phyloP scores from a whole-genome alignment of 2,113 vertebrate genomes.

The Xyrauchen texanus region DNA sequence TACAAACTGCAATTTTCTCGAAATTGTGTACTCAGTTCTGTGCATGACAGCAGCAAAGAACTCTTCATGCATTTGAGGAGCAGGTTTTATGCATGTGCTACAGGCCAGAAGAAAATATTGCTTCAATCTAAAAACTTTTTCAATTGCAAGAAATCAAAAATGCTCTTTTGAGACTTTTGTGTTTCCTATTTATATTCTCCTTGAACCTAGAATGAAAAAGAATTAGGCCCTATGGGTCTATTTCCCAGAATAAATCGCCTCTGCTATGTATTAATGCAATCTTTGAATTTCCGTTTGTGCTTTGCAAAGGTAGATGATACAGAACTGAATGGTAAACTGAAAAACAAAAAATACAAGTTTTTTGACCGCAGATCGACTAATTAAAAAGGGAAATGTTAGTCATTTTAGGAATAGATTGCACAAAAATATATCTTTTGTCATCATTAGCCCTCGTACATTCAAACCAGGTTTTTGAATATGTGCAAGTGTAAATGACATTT shows the following conservation, averaged over 20 bases:
- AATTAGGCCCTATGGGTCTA: constrained; percentile 34
- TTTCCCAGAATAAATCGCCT: constrained; percentile 33
- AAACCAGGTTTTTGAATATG: no score
- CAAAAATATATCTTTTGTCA: no score
- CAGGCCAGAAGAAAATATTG: constrained; percentile 5
- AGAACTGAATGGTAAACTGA: background rate
- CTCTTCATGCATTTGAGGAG: background rate
- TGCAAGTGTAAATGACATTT: no score
- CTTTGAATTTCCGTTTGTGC: constrained; percentile 32
- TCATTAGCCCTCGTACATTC: no score
- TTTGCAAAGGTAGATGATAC: background rate
- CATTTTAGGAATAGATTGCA: no score
- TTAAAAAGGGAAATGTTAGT: no score
- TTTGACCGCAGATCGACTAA: no score
- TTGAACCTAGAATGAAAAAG: constrained; percentile 30
- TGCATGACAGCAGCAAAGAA: background rate
- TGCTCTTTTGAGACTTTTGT: constrained; percentile 42
- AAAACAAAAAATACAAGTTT: background rate
- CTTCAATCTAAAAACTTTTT: constrained; percentile 34
- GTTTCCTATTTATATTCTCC: constrained; percentile 34
- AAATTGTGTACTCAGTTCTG: background rate
- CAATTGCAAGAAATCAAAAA: constrained; percentile 38
- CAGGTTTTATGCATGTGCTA: background rate
- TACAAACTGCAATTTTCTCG: background rate
- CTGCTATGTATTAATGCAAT: background rate